These are phyloP conservation scores for Cricetomys ansorgei DNA, from an alignment of 2,113 vertebrate species.

Conservation along the genomic window DNA sequence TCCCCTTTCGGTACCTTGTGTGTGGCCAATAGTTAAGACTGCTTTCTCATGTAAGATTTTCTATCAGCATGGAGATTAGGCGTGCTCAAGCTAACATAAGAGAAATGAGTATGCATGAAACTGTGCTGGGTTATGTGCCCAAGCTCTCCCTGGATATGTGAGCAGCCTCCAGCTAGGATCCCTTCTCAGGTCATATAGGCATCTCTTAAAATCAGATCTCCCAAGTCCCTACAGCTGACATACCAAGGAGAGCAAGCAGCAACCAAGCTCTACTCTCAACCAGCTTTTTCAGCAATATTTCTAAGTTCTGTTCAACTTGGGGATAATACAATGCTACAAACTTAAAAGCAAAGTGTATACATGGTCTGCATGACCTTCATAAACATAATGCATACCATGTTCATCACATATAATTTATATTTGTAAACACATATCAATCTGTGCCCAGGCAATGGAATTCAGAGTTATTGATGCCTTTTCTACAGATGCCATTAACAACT, in stretches of 20 bases:
- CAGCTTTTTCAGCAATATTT: not conserved
- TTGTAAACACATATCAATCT: not conserved
- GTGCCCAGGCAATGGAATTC: not conserved
- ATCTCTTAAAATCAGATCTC: too few species aligned
- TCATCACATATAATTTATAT: not conserved
- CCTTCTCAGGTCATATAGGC: too few species aligned
- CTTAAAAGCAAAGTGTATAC: not conserved
- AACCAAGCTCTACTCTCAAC: not conserved
- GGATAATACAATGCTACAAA: fast-evolving
- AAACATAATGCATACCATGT: not conserved
- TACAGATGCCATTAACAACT: not conserved
- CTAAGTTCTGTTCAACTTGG: not conserved
- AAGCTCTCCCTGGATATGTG: fast-evolving
- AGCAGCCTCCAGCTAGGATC: not conserved
- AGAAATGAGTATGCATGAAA: not conserved
- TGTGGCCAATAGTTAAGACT: not conserved
- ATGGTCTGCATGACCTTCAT: not conserved
- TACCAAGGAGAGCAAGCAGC: not conserved
- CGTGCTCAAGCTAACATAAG: not conserved
- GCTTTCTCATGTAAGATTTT: not conserved
- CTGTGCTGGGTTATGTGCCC: too few species aligned
- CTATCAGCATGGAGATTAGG: not conserved
- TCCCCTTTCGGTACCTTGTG: not conserved
- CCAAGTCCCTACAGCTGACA: too few species aligned
- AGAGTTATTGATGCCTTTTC: not conserved